Conservation (phyloP, 2,888 invertebrate genomes). For the Macroteleia sp. region DNA sequence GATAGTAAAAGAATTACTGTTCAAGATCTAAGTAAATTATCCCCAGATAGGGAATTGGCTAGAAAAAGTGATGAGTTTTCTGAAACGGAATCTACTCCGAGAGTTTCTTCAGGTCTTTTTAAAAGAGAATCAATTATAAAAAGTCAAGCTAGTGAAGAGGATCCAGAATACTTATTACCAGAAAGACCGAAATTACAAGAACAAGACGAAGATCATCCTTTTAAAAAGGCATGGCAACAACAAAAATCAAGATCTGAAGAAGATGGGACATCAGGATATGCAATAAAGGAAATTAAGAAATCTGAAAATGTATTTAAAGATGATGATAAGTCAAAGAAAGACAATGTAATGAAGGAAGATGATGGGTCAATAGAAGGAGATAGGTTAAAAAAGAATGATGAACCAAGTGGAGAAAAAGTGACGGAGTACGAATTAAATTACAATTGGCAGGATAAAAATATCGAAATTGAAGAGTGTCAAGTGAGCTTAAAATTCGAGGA, state of each 20-base stretch:
- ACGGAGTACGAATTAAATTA: slow-evolving; percentile 52
- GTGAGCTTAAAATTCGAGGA: slow-evolving; percentile 62
- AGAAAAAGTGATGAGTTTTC: slow-evolving; percentile 60
- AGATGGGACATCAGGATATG: slow-evolving; percentile 74
- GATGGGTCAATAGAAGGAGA: slow-evolving; percentile 31
- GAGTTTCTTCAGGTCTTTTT: slow-evolving; percentile 73
- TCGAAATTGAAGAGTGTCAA: slow-evolving; percentile 70
- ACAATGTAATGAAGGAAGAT: no score
- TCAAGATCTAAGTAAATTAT: slow-evolving; percentile 77
- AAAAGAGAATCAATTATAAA: slow-evolving; percentile 82
- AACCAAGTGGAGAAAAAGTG: slow-evolving; percentile 41
- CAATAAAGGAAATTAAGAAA: slow-evolving; percentile 69
- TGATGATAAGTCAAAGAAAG: slow-evolving; percentile 22
- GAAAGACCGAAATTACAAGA: slow-evolving; percentile 81
- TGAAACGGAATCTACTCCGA: slow-evolving; percentile 55
- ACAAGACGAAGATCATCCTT: slow-evolving; percentile 81
- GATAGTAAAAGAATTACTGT: slow-evolving; percentile 76
- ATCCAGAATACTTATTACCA: slow-evolving; percentile 80
- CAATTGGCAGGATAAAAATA: slow-evolving; percentile 56
- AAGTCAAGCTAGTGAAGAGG: slow-evolving; percentile 82
- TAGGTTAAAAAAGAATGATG: slow-evolving; percentile 9
- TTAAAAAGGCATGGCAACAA: slow-evolving; percentile 82
- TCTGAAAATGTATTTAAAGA: slow-evolving; percentile 39
- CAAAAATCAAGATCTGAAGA: slow-evolving; percentile 82
- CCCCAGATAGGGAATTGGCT: slow-evolving; percentile 71